These are phyloP conservation scores for Glyptemys insculpta DNA, from an alignment of 2,797 vertebrate genomes.

Conservation along the genomic window DNA sequence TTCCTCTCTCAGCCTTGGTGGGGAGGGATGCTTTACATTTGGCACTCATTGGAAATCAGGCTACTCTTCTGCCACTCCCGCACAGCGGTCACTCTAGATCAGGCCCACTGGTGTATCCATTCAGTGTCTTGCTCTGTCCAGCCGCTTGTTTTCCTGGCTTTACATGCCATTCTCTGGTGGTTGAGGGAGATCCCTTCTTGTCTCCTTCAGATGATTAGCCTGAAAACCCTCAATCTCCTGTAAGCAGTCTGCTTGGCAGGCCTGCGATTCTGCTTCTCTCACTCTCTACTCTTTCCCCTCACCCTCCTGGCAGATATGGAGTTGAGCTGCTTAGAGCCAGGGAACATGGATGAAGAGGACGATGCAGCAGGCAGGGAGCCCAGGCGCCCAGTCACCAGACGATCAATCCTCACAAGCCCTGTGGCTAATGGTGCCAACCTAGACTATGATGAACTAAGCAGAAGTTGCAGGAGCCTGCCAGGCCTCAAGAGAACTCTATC, in stretches of 20 bases:
- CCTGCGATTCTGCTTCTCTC: neutral
- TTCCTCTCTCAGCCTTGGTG: neutral
- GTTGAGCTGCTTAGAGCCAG: constrained; percentile 81
- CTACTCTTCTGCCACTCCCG: neutral
- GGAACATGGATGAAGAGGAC: constrained; percentile 82
- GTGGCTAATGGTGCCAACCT: constrained; percentile 81
- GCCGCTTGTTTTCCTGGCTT: accelerated
- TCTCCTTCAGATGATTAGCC: neutral
- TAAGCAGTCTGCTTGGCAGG: neutral
- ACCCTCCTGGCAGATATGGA: constrained; percentile 86
- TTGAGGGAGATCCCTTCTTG: neutral
- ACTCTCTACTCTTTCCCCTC: neutral
- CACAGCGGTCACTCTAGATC: neutral
- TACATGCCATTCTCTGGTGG: neutral
- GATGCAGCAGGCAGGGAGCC: constrained; percentile 74
- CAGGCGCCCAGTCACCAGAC: constrained; percentile 72
- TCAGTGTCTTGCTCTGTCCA: neutral
- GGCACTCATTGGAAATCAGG: neutral
- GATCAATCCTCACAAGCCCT: constrained; percentile 83
- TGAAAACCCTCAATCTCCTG: neutral
- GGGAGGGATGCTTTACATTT: neutral
- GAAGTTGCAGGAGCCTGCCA: constrained; percentile 76
- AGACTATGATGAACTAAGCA: constrained; percentile 83
- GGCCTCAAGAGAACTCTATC: constrained; percentile 82
- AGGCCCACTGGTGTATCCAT: neutral